Percentiles rank a stretch among this genome's conserved stretches.
Evolutionary conservation across 2,888 invertebrate species (phyloP).

Genomic region (Maniola hyperantus): DNA sequence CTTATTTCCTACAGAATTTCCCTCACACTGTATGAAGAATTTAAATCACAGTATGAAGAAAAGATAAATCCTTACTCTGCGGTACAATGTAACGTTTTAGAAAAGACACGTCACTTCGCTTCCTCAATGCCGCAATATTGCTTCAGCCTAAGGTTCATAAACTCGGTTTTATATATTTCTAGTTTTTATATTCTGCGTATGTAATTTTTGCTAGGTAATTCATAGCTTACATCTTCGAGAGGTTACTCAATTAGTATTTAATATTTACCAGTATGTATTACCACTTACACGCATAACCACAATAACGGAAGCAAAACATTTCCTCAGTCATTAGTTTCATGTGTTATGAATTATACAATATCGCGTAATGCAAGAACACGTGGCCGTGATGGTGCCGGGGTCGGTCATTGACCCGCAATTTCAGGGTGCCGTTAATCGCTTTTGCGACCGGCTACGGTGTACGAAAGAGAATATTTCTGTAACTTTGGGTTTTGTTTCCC

Average conservation of each 20-base stretch:
- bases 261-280: conserved; percentile 12
- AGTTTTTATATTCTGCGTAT: not conserved
- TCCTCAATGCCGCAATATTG: no score
- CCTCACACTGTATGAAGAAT: no score
- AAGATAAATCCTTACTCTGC: no score
- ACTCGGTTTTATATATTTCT: no score
- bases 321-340: conserved; percentile 32
- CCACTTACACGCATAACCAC: conserved; percentile 17
- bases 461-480: conserved; percentile 21
- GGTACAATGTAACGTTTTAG: not conserved
- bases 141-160: no score
- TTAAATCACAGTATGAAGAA: no score
- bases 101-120: not conserved
- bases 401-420: conserved; percentile 69
- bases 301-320: conserved; percentile 32
- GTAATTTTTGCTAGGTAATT: not conserved
- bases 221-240: not conserved
- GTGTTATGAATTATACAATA: conserved; percentile 35
- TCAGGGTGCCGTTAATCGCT: conserved; percentile 69
- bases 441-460: conserved; percentile 49
- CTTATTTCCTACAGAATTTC: no score
- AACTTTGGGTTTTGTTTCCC: conserved; percentile 12
- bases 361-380: conserved; percentile 48
- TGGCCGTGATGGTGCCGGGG: conserved; percentile 64
- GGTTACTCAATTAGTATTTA: conserved; percentile 19